These are phyloP conservation scores for Calliopum simillimum DNA, from an alignment of 2,888 invertebrate species.

Conservation along the genomic window DNA sequence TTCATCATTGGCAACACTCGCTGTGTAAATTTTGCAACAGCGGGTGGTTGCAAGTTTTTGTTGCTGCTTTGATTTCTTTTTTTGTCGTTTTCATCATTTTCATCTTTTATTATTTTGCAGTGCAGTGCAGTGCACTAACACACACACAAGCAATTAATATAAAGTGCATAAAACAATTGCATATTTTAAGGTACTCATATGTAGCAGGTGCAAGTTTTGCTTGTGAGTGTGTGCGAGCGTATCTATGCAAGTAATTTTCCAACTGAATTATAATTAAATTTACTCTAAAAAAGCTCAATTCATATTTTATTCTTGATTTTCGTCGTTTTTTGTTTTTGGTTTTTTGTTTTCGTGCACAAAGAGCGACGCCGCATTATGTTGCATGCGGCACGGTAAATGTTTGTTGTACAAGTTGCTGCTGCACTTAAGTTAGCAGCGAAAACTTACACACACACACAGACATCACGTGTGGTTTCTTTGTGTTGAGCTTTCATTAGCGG, in stretches of 20 bases:
- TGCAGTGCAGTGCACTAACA: too few relatives aligned
- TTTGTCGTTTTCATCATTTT: too few relatives aligned
- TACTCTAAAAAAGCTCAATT: conserved; percentile 4
- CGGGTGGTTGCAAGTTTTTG: too few relatives aligned
- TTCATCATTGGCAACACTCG: too few relatives aligned
- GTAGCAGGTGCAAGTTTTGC: background rate
- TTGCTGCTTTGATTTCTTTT: too few relatives aligned
- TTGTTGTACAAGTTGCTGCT: background rate
- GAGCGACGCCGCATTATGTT: too few relatives aligned
- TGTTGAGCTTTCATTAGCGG: conserved; percentile 16
- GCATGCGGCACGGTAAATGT: background rate
- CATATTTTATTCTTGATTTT: background rate
- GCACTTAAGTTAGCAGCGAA: conserved; percentile 16
- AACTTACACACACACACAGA: too few relatives aligned
- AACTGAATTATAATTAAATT: conserved; percentile 28
- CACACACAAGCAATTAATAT: conserved; percentile 8
- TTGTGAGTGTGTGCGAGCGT: background rate
- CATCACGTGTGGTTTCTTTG: conserved; percentile 17
- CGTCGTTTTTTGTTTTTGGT: too few relatives aligned
- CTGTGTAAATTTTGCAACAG: too few relatives aligned
- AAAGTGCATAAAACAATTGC: conserved; percentile 20
- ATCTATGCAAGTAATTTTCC: conserved; percentile 1
- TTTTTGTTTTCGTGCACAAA: too few relatives aligned
- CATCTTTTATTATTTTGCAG: too few relatives aligned
- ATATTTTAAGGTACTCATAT: conserved; percentile 19